Conservation (phyloP, 2,113 vertebrate genomes). For the Triplophysa siluroides region DNA sequence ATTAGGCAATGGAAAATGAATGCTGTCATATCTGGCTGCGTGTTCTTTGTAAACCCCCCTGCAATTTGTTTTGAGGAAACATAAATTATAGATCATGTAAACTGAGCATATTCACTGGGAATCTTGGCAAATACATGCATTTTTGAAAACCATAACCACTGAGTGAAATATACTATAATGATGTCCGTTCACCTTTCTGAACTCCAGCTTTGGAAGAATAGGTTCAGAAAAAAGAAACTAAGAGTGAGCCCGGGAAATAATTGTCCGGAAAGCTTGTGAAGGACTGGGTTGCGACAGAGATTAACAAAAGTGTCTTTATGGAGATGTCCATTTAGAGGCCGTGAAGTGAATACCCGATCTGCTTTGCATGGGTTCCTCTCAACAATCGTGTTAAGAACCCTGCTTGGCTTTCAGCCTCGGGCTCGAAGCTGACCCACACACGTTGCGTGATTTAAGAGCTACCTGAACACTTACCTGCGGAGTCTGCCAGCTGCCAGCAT, state of each 20-base stretch:
- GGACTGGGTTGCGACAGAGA: constrained; percentile 35
- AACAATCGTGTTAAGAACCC: constrained; percentile 51
- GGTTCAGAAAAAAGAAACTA: constrained; percentile 40
- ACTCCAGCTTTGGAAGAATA: constrained; percentile 34
- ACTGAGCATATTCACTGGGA: constrained; percentile 1
- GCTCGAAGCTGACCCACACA: constrained; percentile 20
- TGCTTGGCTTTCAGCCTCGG: constrained; percentile 26
- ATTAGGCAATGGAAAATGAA: constrained; percentile 52
- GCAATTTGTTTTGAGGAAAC: neutral
- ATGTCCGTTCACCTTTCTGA: constrained; percentile 22
- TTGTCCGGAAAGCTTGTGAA: constrained; percentile 43
- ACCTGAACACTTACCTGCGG: constrained; percentile 48
- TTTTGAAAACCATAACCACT: constrained; percentile 19
- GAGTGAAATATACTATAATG: neutral
- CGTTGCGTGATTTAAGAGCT: constrained; percentile 33
- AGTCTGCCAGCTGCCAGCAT: constrained; percentile 35
- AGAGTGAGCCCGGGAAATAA: constrained; percentile 51
- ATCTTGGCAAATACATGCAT: neutral
- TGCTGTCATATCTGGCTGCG: constrained; percentile 13
- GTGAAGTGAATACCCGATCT: constrained; percentile 68
- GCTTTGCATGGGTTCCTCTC: constrained; percentile 67
- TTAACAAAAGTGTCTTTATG: constrained; percentile 65
- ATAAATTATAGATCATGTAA: constrained; percentile 4
- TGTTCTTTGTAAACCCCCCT: constrained; percentile 9
- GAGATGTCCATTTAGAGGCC: constrained; percentile 58